These are phyloP conservation scores for Ptychoptera albimana DNA, from an alignment of 2,888 invertebrate genomes.

Conservation along the genomic window DNA sequence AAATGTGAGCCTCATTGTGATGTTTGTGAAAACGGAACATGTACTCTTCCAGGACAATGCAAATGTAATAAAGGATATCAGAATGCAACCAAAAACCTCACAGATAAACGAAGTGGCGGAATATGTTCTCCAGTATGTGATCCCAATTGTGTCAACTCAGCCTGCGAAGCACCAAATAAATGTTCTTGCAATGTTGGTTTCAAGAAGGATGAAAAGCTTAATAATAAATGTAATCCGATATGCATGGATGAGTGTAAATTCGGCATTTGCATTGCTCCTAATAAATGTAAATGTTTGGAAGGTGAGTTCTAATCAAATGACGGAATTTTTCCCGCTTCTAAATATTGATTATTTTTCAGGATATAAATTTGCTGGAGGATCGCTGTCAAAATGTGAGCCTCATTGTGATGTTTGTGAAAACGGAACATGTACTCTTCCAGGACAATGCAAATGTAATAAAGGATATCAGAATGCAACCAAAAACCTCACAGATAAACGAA, in stretches of 20 bases:
- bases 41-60: conserved; percentile 42
- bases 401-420: not conserved
- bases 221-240: conserved; percentile 17
- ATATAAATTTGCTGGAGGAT: no score
- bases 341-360: no score
- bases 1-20: conserved; percentile 29
- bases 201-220: conserved; percentile 5
- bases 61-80: conserved; percentile 37
- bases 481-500: no score
- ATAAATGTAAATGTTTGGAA: conserved; percentile 35
- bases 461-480: not conserved
- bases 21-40: conserved; percentile 34
- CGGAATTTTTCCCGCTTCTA: no score
- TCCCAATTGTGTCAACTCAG: not conserved
- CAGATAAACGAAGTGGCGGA: conserved; percentile 21
- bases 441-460: not conserved
- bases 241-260: conserved; percentile 23
- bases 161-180: conserved; percentile 1
- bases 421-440: not conserved
- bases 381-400: not conserved
- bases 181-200: conserved; percentile 10
- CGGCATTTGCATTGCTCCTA: conserved; percentile 25
- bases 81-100: conserved; percentile 15
- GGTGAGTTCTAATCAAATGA: conserved; percentile 16
- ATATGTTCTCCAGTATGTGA: conserved; percentile 16